Evolutionary conservation across 2,797 vertebrate genomes (phyloP), one percentile per base, ranked within the genome.

Genomic region (Pelochelys cantorii): DNA sequence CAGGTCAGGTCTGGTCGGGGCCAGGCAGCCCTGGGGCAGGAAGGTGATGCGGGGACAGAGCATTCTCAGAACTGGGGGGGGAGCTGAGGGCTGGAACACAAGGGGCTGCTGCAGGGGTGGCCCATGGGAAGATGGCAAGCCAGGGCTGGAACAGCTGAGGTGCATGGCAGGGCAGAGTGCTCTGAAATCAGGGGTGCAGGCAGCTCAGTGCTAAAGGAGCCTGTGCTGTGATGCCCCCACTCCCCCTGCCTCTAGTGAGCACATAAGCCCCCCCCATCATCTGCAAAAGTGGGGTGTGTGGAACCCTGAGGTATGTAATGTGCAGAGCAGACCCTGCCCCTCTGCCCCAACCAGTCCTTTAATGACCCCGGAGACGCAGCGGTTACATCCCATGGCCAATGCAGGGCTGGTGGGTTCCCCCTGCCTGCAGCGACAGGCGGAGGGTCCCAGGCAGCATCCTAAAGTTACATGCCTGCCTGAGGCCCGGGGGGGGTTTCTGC

Each of bases 401-500:
- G 13, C 31, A 0, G 81, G 84, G 90, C 42, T n/a, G 2, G 23
- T 25, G 52, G 48, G 74, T 77, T 42, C 42, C 42, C 42, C 5
- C 0, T 92, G 84, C 93, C 53, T 81, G 83, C 53, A 56, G 83
- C 14, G 13, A 11, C 83, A 79, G 88, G 31, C 88, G 42, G 62
- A 11, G 29, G 78, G 52, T 79, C 84, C 42, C 37, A 56, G 12
- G 68, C 1, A 83, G 65, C 20, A 34, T 15, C 81, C 8, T 29
- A 34, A 74, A 60, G 81, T 75, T 60, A 34, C 81, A 1, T 0
- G 10, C 77, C 56, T 85, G 0, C 0, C 53, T 60, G 1, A 4
- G 85, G 10, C 10, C 0, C 5, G 1, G 0, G 8, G 29, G 42
- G 52, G 31, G 0, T 0, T 2, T 20, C 14, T 31, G 22, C 20